These are phyloP conservation scores for Drosophila putrida DNA, from an alignment of 2,888 invertebrate genomes.

Conservation along the genomic window DNA sequence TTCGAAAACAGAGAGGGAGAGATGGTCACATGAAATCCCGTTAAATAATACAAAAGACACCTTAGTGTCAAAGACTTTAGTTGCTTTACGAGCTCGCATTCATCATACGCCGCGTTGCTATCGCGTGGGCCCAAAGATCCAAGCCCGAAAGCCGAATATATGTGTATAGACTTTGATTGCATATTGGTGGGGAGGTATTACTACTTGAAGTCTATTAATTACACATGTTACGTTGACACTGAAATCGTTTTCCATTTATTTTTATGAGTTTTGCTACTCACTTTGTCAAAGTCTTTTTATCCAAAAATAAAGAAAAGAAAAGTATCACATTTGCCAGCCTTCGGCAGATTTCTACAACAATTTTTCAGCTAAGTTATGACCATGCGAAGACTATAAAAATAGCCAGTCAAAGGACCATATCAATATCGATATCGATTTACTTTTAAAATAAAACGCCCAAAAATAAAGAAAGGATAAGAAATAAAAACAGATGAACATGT, in stretches of 20 bases:
- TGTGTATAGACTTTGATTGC: conserved; percentile 20
- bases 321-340: conserved; percentile 60
- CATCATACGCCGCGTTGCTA: conserved; percentile 55
- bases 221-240: conserved; percentile 69
- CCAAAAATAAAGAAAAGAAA: conserved; percentile 5
- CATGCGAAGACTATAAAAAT: conserved; percentile 42
- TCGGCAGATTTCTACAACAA: conserved; percentile 50
- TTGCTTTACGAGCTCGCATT: conserved; percentile 48
- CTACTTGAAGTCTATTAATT: conserved; percentile 68
- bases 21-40: conserved; percentile 39
- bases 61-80: conserved; percentile 54
- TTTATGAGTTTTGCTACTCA: conserved; percentile 52
- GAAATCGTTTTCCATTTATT: conserved; percentile 71
- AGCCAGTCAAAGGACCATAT: conserved; percentile 34
- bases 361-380: conserved; percentile 62
- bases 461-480: conserved; percentile 6
- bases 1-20: conserved; percentile 1
- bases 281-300: conserved; percentile 52
- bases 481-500: conserved; percentile 4
- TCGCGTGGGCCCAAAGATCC: not conserved
- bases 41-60: conserved; percentile 76
- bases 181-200: not conserved
- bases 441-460: conserved; percentile 40
- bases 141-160: not conserved
- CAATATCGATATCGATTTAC: conserved; percentile 30